Evolutionary conservation across 2,888 invertebrate genomes (phyloP).

Genomic region (Eledona agricola): DNA sequence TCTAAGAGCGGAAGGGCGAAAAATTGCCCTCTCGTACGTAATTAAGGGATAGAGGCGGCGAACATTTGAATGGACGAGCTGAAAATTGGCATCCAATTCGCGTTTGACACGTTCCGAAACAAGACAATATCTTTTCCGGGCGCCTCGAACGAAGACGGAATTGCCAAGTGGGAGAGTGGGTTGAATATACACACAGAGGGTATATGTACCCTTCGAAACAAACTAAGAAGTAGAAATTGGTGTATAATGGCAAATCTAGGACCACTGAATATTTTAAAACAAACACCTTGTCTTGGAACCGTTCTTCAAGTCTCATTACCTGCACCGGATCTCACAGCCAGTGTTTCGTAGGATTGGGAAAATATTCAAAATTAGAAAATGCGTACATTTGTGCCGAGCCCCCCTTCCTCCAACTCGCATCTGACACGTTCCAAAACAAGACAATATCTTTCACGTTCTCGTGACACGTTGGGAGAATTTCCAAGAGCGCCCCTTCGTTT

Average conservation of each 20-base stretch:
- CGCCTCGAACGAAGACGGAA: slow-evolving; percentile 20
- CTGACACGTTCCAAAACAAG: slow-evolving; percentile 30
- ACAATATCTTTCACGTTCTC: slow-evolving; percentile 23
- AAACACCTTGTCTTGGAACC: too few relatives aligned
- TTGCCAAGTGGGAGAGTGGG: slow-evolving; percentile 25
- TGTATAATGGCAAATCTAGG: too few relatives aligned
- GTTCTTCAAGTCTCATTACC: too few relatives aligned
- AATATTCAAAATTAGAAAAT: too few relatives aligned
- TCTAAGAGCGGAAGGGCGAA: slow-evolving; percentile 5
- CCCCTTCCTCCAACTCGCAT: slow-evolving; percentile 13
- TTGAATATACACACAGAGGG: too few relatives aligned
- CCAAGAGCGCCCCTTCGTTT: slow-evolving; percentile 19
- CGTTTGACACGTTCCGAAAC: slow-evolving; percentile 26
- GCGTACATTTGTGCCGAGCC: too few relatives aligned
- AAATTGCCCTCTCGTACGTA: slow-evolving; percentile 6
- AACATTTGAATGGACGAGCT: slow-evolving; percentile 2
- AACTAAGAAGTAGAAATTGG: too few relatives aligned
- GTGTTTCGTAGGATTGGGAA: too few relatives aligned
- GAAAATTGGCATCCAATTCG: slow-evolving; percentile 18
- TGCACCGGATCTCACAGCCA: too few relatives aligned
- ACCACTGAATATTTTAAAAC: too few relatives aligned
- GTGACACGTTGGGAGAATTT: slow-evolving; percentile 28
- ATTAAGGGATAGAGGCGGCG: slow-evolving; percentile 9
- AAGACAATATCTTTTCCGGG: slow-evolving; percentile 28
- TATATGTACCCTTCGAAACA: too few relatives aligned